These are phyloP conservation scores for Ormyrus rosae DNA, from an alignment of 2,888 invertebrate genomes.

Conservation along the genomic window DNA sequence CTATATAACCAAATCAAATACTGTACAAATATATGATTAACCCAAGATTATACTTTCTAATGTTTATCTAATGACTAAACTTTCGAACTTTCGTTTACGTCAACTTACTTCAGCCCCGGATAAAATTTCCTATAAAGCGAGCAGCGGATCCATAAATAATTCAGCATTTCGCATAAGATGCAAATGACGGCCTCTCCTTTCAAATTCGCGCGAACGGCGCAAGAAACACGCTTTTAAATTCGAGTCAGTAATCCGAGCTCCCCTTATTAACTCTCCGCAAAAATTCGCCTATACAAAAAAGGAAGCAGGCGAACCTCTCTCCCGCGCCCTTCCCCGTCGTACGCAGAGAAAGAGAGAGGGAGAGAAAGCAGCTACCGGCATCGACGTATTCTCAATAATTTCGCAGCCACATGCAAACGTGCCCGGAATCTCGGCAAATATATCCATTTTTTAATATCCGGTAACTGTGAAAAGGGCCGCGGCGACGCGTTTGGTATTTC, in stretches of 20 bases:
- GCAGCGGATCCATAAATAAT: constrained; percentile 26
- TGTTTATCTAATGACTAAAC: no score
- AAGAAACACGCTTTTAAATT: constrained; percentile 4
- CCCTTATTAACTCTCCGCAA: background rate
- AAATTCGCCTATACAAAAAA: background rate
- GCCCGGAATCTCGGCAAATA: constrained; percentile 37
- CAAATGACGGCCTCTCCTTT: constrained; percentile 34
- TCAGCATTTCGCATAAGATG: constrained; percentile 25
- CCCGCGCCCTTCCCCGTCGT: no score
- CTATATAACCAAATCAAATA: no score
- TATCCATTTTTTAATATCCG: constrained; percentile 56
- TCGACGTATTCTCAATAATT: constrained; percentile 28
- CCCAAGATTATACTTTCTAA: no score
- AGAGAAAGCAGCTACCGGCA: background rate
- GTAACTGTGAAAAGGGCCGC: constrained; percentile 33
- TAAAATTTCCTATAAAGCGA: background rate
- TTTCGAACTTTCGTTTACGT: no score
- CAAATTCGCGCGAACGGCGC: background rate
- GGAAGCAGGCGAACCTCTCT: no score
- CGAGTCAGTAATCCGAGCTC: background rate
- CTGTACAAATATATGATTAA: no score
- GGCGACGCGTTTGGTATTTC: constrained; percentile 17
- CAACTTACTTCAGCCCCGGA: background rate
- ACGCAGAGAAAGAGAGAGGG: background rate
- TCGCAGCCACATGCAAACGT: constrained; percentile 23